A percentile compares a stretch with the other conserved stretches of the same genome.
Conservation (phyloP, 1,140 invertebrate species). For the Drosophila littoralis region DNA sequence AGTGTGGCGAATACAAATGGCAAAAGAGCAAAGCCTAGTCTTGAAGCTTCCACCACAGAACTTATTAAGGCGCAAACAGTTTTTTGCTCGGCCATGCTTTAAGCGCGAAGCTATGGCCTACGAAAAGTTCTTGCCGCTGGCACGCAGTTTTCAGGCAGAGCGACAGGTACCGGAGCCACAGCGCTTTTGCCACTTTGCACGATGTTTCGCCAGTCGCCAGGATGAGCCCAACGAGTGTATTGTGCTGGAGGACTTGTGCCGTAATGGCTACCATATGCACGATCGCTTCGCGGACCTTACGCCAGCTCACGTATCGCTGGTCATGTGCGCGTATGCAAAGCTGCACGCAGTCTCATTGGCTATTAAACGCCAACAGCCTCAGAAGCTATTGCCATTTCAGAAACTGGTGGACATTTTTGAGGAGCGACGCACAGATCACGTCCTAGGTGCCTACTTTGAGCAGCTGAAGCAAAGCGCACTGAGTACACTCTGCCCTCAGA, state of each 20-base stretch:
- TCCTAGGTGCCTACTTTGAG: slow-evolving; percentile 61
- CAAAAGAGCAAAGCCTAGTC: slow-evolving; percentile 40
- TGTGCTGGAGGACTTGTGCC: slow-evolving; percentile 86
- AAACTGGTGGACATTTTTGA: slow-evolving; percentile 74
- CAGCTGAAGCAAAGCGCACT: slow-evolving; percentile 62
- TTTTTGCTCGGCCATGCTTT: slow-evolving; percentile 73
- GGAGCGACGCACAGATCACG: slow-evolving; percentile 51
- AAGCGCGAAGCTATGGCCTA: slow-evolving; percentile 80
- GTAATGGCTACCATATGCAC: slow-evolving; percentile 83
- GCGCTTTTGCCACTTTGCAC: slow-evolving; percentile 74
- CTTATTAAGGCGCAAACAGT: slow-evolving; percentile 63
- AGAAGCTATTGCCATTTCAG: slow-evolving; percentile 58
- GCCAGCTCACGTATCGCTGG: slow-evolving; percentile 83
- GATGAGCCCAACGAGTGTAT: slow-evolving; percentile 85
- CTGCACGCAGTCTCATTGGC: slow-evolving; percentile 86
- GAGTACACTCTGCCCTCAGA: slow-evolving; percentile 20
- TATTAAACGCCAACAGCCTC: slow-evolving; percentile 76
- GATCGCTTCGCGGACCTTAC: slow-evolving; percentile 84
- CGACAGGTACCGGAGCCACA: slow-evolving; percentile 59
- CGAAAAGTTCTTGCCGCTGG: slow-evolving; percentile 77
- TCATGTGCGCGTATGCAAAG: slow-evolving; percentile 85
- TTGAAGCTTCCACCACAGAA: slow-evolving; percentile 76
- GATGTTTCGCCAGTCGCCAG: slow-evolving; percentile 77
- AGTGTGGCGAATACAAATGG: slow-evolving; percentile 67
- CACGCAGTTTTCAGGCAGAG: slow-evolving; percentile 68